Evolutionary conservation across 64 coral and sea anemone genomes (phyloP).

Genomic region (Porites australiensis): DNA sequence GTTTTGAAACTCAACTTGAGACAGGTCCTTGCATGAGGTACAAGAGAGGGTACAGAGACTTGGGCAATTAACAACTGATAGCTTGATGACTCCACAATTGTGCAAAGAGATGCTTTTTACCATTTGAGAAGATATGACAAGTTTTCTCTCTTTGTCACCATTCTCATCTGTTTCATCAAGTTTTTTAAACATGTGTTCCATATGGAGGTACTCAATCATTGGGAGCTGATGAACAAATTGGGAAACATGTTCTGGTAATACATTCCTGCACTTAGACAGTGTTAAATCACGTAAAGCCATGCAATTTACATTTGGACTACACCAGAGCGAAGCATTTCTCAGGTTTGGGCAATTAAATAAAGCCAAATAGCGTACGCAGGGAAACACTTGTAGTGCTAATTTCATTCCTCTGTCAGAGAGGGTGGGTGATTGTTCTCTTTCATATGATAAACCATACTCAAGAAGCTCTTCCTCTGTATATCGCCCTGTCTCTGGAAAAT

Average conservation of each 20-base stretch:
- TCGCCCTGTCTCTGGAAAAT: constrained; percentile 64
- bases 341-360: constrained; percentile 44
- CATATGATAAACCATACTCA: constrained; percentile 42
- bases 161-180: neutral
- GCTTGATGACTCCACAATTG: constrained; percentile 48
- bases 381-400: constrained; percentile 61
- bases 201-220: constrained; percentile 43
- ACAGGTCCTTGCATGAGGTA: constrained; percentile 27
- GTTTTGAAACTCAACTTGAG: constrained; percentile 41
- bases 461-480: constrained; percentile 49
- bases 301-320: constrained; percentile 32
- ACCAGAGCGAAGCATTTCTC: constrained; percentile 33
- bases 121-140: constrained; percentile 15
- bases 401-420: constrained; percentile 62
- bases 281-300: constrained; percentile 60
- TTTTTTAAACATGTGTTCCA: constrained; percentile 53
- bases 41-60: constrained; percentile 54
- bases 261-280: constrained; percentile 40
- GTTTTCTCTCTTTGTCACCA: constrained; percentile 3
- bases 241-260: constrained; percentile 14
- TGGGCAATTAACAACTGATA: constrained; percentile 34
- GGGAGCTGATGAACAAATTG: constrained; percentile 44
- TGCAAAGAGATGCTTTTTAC: constrained; percentile 56
- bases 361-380: constrained; percentile 41
- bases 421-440: constrained; percentile 53